Base-by-base conservation (phyloP, 2,113 vertebrate species). In the Sorex fumeus region DNA sequence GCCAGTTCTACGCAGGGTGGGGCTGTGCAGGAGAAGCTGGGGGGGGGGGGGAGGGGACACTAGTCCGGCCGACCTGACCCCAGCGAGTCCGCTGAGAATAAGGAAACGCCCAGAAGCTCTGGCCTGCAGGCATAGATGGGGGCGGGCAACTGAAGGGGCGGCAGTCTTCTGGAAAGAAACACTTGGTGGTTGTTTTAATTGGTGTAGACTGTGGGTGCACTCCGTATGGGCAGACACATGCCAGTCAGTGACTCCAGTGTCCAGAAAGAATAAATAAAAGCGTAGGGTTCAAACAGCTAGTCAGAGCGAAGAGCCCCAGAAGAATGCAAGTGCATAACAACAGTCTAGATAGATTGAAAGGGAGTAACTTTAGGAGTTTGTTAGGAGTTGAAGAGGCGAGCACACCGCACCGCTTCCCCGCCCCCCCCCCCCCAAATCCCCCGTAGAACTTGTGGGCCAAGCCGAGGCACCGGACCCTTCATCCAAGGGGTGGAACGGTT, bases 211-310 rank as follows among this genome's bases (percentile, higher is more conserved):
- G 47, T 67, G 45, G 95, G 94, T 93, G 92, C 94, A 93, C 95
- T 96, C 96, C 94, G 71, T 9, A 69, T 16, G 70, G n/a, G 9
- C 94, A 97, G 95, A 95, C 95, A 91, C 94, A 89, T 36, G 95
- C 71, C 45, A 87, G 83, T 71, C 28, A 85, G 72, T 66, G 88
- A 92, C 84, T 93, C 95, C 87, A 89, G 91, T 94, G 96, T n/a
- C 86, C 97, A 95, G 96, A 90, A 96, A 96, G 96, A 98, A 98
- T 98, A 98, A 98, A 98, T 98, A 98, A 97, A 97, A 57, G 43
- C 93, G 91, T 95, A 64, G 86, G 84, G 81, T 84, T 94, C 83
- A 77, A 92, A 89, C 95, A 80, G 78, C 71, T 66, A 75, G 77
- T 85, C 94, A 72, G 86, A 91, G 87, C 47, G 25, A 82, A 76